A percentile compares a stretch with the other conserved stretches of the same genome.
Conservation (phyloP, 2,113 vertebrate genomes). For the Corvus moneduloides region DNA sequence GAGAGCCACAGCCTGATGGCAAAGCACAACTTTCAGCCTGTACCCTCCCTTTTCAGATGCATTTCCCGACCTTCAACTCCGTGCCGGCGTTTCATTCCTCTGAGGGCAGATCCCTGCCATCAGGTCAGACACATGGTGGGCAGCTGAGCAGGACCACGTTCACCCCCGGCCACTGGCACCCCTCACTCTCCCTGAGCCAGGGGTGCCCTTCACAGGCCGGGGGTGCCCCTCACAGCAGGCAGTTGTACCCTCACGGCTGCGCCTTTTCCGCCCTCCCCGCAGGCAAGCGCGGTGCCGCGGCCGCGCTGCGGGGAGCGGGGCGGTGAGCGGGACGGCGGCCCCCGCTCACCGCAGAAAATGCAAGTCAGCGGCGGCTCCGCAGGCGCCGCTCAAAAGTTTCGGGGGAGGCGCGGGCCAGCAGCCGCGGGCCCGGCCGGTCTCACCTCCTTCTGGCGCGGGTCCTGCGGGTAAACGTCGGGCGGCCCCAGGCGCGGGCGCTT, state of each 20-base stretch:
- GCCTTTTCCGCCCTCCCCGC: not conserved
- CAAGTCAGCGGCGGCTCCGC: not conserved
- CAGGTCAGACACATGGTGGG: not conserved
- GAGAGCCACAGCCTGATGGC: fast-evolving
- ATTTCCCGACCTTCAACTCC: not conserved
- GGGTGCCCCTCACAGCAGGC: not conserved
- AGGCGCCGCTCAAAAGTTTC: slow-evolving; percentile 69
- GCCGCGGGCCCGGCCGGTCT: not conserved
- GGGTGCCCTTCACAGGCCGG: too few relatives aligned
- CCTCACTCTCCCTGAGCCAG: not conserved
- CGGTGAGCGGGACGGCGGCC: not conserved
- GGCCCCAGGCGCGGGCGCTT: slow-evolving; percentile 77
- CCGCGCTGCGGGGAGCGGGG: not conserved
- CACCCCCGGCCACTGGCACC: fast-evolving
- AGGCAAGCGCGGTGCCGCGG: not conserved
- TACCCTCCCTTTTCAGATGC: fast-evolving
- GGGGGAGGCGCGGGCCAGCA: not conserved
- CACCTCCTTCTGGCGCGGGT: slow-evolving; percentile 80
- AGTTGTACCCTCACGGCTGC: not conserved
- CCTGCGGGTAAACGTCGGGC: slow-evolving; percentile 78
- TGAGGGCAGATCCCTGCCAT: not conserved
- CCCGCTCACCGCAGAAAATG: not conserved
- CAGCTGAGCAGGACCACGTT: not conserved
- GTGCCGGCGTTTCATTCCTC: not conserved
- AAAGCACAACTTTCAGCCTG: not conserved